A percentile compares a stretch with the other conserved stretches of the same genome.
These are phyloP conservation scores for Dipodomys stephensi DNA, from an alignment of 2,113 vertebrate species.

Conservation along the genomic window DNA sequence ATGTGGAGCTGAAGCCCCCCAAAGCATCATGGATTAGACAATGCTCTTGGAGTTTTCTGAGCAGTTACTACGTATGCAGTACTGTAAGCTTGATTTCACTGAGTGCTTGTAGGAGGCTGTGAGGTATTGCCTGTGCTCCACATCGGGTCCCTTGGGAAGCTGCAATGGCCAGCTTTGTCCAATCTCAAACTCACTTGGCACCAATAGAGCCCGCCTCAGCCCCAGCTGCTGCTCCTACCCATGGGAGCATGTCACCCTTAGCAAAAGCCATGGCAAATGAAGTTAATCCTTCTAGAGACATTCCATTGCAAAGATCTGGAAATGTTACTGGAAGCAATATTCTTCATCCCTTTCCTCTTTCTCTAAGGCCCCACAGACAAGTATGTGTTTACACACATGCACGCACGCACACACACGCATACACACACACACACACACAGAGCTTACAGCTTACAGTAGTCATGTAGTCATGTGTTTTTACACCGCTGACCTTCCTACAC, in stretches of 20 bases:
- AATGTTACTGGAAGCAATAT: background rate
- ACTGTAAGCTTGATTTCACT: too few species aligned
- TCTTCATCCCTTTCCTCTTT: background rate
- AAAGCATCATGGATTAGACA: fast-evolving
- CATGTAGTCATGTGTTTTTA: background rate
- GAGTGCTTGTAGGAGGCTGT: background rate
- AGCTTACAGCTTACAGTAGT: fast-evolving
- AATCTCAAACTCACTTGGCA: background rate
- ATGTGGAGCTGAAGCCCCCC: fast-evolving
- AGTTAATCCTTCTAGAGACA: fast-evolving
- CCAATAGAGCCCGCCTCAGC: background rate
- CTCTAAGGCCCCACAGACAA: background rate
- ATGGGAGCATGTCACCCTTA: fast-evolving
- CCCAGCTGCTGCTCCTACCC: background rate
- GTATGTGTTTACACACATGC: background rate
- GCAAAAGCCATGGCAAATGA: background rate
- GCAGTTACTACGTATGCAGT: fast-evolving
- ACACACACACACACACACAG: background rate
- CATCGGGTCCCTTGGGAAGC: background rate
- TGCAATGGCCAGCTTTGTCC: background rate
- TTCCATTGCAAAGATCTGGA: background rate
- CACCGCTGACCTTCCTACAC: background rate
- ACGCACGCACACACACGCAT: background rate
- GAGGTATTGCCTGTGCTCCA: fast-evolving
- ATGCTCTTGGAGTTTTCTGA: too few species aligned